phyloP scores from a whole-genome alignment of 1,140 invertebrate genomes.

The Portunus trituberculatus region DNA sequence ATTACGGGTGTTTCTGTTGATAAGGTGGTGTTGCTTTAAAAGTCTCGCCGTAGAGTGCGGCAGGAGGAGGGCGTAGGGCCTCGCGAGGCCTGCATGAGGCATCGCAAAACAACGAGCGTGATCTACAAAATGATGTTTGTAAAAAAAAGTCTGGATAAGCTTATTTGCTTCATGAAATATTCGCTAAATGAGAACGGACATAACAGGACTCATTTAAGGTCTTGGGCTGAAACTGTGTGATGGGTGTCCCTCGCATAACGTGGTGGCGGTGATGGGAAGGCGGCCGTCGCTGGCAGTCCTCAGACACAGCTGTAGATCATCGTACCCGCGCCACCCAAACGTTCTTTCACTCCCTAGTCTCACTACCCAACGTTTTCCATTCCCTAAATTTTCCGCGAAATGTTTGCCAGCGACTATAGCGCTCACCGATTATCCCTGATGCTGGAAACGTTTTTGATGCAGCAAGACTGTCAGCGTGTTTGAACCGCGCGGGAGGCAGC shows the following conservation, averaged over 20 bases:
- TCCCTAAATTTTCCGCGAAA: constrained; percentile 75
- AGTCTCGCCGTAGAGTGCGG: not conserved
- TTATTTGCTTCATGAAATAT: constrained; percentile 47
- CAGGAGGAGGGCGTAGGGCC: not conserved
- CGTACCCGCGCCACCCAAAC: constrained; percentile 68
- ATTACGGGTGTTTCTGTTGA: constrained; percentile 68
- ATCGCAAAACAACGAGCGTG: not conserved
- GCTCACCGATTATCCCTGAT: constrained; percentile 73
- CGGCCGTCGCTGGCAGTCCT: constrained; percentile 34
- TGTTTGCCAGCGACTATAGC: constrained; percentile 74
- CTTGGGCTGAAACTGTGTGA: not conserved
- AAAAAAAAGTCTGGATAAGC: constrained; percentile 48
- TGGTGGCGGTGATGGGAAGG: not conserved
- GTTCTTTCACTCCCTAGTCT: constrained; percentile 72
- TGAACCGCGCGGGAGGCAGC: constrained; percentile 42
- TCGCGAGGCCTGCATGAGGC: not conserved
- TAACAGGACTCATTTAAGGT: not conserved
- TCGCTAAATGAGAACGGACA: constrained; percentile 32
- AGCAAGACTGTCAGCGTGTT: constrained; percentile 50
- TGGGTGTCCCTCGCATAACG: not conserved
- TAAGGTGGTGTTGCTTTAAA: constrained; percentile 63
- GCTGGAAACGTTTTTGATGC: constrained; percentile 75
- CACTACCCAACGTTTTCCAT: constrained; percentile 73
- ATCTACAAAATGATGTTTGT: constrained; percentile 24
- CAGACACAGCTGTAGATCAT: constrained; percentile 49